Conservation (phyloP, 2,888 invertebrate genomes). For the Shargacucullia verbasci region DNA sequence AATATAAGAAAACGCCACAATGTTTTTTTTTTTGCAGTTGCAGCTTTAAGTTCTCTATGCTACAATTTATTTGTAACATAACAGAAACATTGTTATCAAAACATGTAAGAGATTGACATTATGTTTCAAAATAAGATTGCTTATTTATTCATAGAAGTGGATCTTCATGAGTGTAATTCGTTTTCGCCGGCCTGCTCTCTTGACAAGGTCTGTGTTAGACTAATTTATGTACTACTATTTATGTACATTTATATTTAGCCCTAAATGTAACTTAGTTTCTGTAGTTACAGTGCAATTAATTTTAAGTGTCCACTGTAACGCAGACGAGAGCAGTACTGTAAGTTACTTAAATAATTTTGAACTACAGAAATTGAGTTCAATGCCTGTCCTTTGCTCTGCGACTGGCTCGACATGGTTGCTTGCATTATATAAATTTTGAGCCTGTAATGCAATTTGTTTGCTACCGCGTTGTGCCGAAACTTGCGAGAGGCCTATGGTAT, state of each 20-base stretch:
- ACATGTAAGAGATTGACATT: slow-evolving; percentile 12
- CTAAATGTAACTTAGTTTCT: slow-evolving; percentile 54
- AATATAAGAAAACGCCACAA: too few species aligned
- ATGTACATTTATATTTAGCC: slow-evolving; percentile 28
- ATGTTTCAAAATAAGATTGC: slow-evolving; percentile 4
- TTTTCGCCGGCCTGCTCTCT: slow-evolving; percentile 19
- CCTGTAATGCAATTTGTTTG: too few species aligned
- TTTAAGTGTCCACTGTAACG: slow-evolving; percentile 58
- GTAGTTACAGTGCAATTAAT: slow-evolving; percentile 57
- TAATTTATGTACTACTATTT: slow-evolving; percentile 46
- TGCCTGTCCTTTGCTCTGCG: slow-evolving; percentile 17
- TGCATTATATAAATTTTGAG: too few species aligned
- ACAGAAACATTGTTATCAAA: slow-evolving; percentile 6
- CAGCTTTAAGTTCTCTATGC: too few species aligned
- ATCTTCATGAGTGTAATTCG: slow-evolving; percentile 27
- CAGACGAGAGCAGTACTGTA: slow-evolving; percentile 40
- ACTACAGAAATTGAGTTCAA: slow-evolving; percentile 51
- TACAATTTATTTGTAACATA: too few species aligned
- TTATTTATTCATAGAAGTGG: neutral
- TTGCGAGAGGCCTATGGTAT: too few species aligned
- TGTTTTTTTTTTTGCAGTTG: too few species aligned
- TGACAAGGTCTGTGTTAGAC: slow-evolving; percentile 31
- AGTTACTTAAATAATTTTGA: slow-evolving; percentile 63
- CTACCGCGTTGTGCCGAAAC: too few species aligned
- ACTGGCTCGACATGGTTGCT: neutral